phyloP scores from a whole-genome alignment of 2,888 invertebrate species.

The Nyleta sp. region DNA sequence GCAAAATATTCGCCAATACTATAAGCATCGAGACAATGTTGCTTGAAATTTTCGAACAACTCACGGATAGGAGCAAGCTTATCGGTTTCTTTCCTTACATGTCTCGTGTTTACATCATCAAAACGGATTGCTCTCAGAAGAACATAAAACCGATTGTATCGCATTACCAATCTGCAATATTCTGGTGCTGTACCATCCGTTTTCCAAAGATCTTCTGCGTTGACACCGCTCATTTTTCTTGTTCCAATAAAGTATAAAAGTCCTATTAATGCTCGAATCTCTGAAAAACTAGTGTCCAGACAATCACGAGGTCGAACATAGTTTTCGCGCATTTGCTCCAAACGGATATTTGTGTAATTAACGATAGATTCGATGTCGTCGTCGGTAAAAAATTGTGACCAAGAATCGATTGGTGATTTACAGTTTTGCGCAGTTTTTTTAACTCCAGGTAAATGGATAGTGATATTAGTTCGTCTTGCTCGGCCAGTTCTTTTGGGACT shows the following conservation, averaged over 20 bases:
- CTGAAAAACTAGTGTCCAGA: background rate
- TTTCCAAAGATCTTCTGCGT: background rate
- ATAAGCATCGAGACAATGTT: constrained; percentile 13
- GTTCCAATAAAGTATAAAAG: constrained; percentile 15
- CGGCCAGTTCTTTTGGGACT: too few species aligned
- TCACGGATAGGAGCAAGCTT: constrained; percentile 45
- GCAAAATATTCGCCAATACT: background rate
- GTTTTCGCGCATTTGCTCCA: background rate
- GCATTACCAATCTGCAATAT: constrained; percentile 37
- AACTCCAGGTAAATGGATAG: constrained; percentile 13
- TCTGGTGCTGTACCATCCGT: constrained; percentile 24
- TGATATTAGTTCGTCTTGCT: too few species aligned
- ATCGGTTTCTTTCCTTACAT: background rate
- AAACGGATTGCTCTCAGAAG: constrained; percentile 38
- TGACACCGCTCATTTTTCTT: background rate
- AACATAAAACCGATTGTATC: constrained; percentile 28
- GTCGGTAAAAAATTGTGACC: constrained; percentile 15
- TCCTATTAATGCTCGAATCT: constrained; percentile 11
- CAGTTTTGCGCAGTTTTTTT: background rate
- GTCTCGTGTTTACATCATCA: constrained; percentile 32
- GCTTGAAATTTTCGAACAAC: constrained; percentile 27
- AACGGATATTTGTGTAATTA: constrained; percentile 1
- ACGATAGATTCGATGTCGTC: background rate
- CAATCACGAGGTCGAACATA: constrained; percentile 16
- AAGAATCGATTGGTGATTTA: constrained; percentile 13